Evolutionary conservation across 2,888 invertebrate species (phyloP).

Genomic region (Erpobdella octoculata): DNA sequence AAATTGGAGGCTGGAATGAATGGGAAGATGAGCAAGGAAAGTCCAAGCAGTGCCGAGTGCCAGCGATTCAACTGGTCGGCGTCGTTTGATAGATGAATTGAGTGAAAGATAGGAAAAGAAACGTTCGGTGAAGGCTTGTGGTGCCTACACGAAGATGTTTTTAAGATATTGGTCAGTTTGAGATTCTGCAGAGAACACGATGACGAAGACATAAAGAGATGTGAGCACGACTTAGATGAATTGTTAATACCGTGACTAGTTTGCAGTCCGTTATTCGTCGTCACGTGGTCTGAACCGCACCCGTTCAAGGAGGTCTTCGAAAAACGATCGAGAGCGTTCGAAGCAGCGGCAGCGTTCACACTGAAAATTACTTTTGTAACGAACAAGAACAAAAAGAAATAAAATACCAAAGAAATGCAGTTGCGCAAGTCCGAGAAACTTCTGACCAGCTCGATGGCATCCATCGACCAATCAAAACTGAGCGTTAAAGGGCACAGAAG

Average conservation of each 20-base stretch:
- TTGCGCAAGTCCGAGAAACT: constrained; percentile 72
- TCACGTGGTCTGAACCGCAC: background rate
- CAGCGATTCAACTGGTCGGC: background rate
- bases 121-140: background rate
- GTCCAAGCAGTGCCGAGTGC: constrained; percentile 42
- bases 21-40: constrained; percentile 75
- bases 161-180: background rate
- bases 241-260: background rate
- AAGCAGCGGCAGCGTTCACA: background rate
- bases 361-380: background rate
- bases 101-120: no score
- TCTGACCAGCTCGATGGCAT: constrained; percentile 78
- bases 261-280: background rate
- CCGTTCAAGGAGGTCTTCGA: background rate
- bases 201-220: background rate
- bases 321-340: no score
- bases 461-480: constrained; percentile 99
- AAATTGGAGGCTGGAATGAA: constrained; percentile 92
- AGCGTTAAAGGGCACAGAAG: constrained; percentile 76
- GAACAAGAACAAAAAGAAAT: constrained; percentile 52
- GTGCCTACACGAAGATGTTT: background rate
- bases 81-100: no score
- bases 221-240: background rate
- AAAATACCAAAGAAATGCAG: constrained; percentile 68
- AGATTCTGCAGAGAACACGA: no score